These are phyloP conservation scores for Acanthis flammea DNA, from an alignment of 2,797 vertebrate genomes.

Conservation along the genomic window DNA sequence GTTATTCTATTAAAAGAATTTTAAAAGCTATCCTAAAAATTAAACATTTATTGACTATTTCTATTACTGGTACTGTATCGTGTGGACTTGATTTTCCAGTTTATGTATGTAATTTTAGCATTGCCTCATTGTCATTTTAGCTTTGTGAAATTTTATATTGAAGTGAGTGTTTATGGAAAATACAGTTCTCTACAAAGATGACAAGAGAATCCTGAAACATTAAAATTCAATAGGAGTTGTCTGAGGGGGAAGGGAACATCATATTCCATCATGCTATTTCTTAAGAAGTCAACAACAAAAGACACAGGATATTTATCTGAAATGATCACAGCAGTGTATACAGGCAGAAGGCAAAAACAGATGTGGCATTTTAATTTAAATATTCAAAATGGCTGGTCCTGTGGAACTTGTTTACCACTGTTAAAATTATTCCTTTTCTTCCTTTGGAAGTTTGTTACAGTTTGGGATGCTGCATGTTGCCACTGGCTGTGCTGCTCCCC, in stretches of 20 bases:
- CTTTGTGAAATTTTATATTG: not conserved
- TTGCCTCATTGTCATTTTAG: not conserved
- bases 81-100: not conserved
- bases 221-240: constrained; percentile 31
- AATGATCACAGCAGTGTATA: not conserved
- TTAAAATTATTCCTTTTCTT: not conserved
- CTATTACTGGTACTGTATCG: not conserved
- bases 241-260: not conserved
- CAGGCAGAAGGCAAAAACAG: not conserved
- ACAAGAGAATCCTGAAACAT: not conserved
- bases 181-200: not conserved
- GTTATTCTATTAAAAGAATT: not conserved
- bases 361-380: constrained; percentile 36
- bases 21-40: not conserved
- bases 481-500: accelerated
- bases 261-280: not conserved
- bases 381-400: not conserved
- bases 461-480: not conserved
- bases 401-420: not conserved
- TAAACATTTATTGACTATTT: not conserved
- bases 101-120: not conserved
- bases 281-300: constrained; percentile 22
- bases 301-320: not conserved
- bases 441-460: not conserved
- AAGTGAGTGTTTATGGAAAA: not conserved